Evolutionary conservation across 2,888 invertebrate genomes (phyloP).

Genomic region (Temnothorax rugatulus): DNA sequence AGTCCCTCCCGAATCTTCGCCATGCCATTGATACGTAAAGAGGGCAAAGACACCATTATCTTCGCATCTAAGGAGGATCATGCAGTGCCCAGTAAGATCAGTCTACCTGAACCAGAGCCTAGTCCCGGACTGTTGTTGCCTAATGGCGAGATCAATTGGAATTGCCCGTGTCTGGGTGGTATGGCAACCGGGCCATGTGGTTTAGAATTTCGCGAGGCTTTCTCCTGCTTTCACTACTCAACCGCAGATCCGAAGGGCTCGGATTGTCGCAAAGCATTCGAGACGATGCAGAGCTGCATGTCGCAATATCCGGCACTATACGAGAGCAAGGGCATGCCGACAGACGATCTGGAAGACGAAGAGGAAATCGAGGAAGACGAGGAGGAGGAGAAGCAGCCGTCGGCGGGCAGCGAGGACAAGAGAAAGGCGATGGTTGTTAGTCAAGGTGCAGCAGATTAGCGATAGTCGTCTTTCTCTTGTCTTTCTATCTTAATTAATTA

Average conservation of each 20-base stretch:
- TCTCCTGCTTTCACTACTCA: conserved; percentile 97
- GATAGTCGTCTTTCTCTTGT: neutral
- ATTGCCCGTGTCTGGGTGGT: conserved; percentile 98
- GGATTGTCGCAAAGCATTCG: conserved; percentile 96
- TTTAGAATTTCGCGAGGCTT: conserved; percentile 96
- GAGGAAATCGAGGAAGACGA: conserved; percentile 36
- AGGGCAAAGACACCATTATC: conserved; percentile 94
- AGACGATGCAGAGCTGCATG: conserved; percentile 97
- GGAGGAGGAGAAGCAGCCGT: neutral
- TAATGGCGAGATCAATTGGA: conserved; percentile 98
- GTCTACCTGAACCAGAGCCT: conserved; percentile 91
- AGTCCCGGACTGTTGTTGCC: conserved; percentile 93
- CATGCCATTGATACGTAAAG: conserved; percentile 83
- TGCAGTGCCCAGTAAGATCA: conserved; percentile 90
- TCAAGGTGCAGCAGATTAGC: conserved; percentile 3
- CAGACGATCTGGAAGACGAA: conserved; percentile 88
- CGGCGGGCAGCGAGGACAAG: conserved; percentile 9
- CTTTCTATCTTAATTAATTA: conserved; percentile 26
- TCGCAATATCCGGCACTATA: conserved; percentile 94
- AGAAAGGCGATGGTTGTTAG: conserved; percentile 14
- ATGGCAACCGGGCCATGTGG: conserved; percentile 99
- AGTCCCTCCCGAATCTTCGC: neutral
- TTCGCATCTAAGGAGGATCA: conserved; percentile 94
- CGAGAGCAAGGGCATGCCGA: conserved; percentile 89
- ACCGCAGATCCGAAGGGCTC: conserved; percentile 96